Base-by-base conservation (phyloP, 2,113 vertebrate genomes). In the Scopus umbretta region DNA sequence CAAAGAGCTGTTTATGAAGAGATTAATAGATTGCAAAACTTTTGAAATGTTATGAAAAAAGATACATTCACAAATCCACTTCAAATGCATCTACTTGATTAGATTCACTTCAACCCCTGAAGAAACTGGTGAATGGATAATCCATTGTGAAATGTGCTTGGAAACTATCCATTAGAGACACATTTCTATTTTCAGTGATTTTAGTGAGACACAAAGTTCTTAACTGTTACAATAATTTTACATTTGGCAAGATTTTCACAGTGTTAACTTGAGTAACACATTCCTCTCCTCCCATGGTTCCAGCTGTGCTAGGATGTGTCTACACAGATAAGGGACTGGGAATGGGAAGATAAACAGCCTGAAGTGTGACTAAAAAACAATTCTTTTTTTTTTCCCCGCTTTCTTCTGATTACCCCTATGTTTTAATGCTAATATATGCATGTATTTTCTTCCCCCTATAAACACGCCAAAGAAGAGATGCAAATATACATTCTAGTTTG, bases 361-460 rank as follows among this genome's bases (percentile, higher is more conserved):
- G 19, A 71, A 49, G 29, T 5, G 11, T 29, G 32, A 89, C 5
- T 7, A 49, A 58, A 78, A 79, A n/a, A 9, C 0, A 0, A 27
- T 27, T 40, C 1, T n/a, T n/a, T 25, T 45, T 36, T 25, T 23
- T 13, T 6, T 1, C 7, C 17, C 15, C 5, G 5, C 16, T 32
- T 87, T 76, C 27, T 91, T 88, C 74, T 58, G 16, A 58, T 80
- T 53, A 75, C 6, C 13, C 3, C 42, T 63, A 15, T 27, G 10
- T 49, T 93, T 86, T 83, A 78, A 67, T 23, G 25, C 5, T 78
- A 80, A 59, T 26, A 62, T 13, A 59, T 21, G 11, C 3, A 3
- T 36, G 11, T 32, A 19, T 76, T 75, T 75, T 81, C 55, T 70
- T 47, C 11, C 23, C 15, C 32, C 12, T 18, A 55, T 13, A 82